Conservation (phyloP, 2,888 invertebrate genomes). For the Drosophila ezoana region DNA sequence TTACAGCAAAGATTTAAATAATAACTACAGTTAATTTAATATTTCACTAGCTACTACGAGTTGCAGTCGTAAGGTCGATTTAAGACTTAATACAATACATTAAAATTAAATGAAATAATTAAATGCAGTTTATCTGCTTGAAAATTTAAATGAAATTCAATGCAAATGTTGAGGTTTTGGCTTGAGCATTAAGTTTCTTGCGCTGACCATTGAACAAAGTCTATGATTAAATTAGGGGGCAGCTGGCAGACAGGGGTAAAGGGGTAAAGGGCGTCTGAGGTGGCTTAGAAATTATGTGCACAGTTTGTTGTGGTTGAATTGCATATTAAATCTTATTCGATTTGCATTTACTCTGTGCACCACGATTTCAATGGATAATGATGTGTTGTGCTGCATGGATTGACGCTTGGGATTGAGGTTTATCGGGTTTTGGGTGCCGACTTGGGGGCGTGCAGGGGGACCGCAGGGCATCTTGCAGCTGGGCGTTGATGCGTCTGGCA, state of each 20-base stretch:
- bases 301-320: conserved; percentile 68
- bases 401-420: conserved; percentile 43
- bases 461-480: conserved; percentile 53
- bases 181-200: conserved; percentile 19
- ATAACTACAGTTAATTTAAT: too few species aligned
- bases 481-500: conserved; percentile 56
- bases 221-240: conserved; percentile 8
- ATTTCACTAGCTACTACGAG: too few species aligned
- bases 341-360: conserved; percentile 58
- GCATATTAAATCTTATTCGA: conserved; percentile 79
- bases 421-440: conserved; percentile 10
- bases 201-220: conserved; percentile 9
- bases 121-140: neutral
- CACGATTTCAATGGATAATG: conserved; percentile 53
- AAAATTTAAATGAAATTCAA: conserved; percentile 3
- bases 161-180: conserved; percentile 31
- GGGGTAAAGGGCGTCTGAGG: neutral
- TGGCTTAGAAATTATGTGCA: conserved; percentile 51
- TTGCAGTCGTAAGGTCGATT: too few species aligned
- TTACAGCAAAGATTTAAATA: too few species aligned
- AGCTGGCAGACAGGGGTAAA: neutral
- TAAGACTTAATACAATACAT: neutral
- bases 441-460: conserved; percentile 18
- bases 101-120: conserved; percentile 1
- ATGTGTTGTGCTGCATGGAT: conserved; percentile 44